Base-by-base conservation (phyloP, 2,113 vertebrate species). In the Pseudorectes ferrugineus region DNA sequence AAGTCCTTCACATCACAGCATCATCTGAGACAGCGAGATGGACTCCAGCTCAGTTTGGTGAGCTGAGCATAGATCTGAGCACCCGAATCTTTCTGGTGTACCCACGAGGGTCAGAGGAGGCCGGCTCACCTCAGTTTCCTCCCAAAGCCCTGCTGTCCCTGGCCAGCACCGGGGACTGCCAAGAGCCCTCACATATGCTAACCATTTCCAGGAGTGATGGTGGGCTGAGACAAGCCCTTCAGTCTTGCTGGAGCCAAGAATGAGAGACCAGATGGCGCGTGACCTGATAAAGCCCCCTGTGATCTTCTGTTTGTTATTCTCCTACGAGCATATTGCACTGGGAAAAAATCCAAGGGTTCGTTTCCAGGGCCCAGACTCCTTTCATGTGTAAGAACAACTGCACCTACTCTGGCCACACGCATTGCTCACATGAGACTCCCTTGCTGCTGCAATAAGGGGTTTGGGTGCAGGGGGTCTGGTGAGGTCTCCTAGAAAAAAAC, bases 301-400 rank as follows among this genome's bases (percentile, higher is more conserved):
- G 83, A 90, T 90, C 88, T 88, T 88, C 85, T 95, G 93, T 95
- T 96, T 95, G 77, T 96, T 97, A 49, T 91, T 95, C 65, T 87
- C 91, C 66, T 87, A 49, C 40, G 18, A 87, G 58, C 45, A 48
- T 48, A 10, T 35, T 45, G 89, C 15, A 4, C 81, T 94, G 87
- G 87, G 89, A 94, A 89, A 70, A 92, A 85, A 92, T 85, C 89
- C 87, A 85, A 94, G 89, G 33, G 49, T 92, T 92, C 1, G 0
- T 92, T 94, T 97, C 93, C 87, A 91, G 84, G 70, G 78, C 70
- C 73, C 80, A 76, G 91, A 3, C 49, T 87, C 77, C 73, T 89
- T 75, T 95, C 83, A 83, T 85, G 70, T 92, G 66, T 9, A 73
- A 57, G 58, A 96, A 79, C 67, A 91, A 95, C 86, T 85, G 91